Evolutionary conservation across 2,888 invertebrate genomes (phyloP).

Genomic region (Melikaiella ostensackeni): DNA sequence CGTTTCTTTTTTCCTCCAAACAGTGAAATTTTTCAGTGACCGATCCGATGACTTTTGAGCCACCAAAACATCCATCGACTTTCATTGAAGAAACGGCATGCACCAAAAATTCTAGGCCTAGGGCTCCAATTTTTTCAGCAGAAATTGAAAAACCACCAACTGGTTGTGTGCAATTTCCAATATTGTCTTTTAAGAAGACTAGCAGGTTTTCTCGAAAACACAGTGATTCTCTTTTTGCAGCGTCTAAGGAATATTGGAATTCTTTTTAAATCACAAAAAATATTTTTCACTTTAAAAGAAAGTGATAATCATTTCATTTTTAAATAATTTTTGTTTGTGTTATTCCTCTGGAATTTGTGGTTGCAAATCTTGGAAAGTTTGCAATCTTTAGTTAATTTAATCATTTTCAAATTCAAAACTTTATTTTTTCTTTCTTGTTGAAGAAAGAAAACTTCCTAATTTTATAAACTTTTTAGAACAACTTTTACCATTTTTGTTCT

Average conservation of each 20-base stretch:
- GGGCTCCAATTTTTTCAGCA: constrained; percentile 78
- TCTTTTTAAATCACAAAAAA: background rate
- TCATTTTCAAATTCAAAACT: background rate
- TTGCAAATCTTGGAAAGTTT: constrained; percentile 13
- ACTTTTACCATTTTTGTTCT: too few relatives aligned
- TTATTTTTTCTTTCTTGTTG: background rate
- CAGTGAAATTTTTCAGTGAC: constrained; percentile 81
- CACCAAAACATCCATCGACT: constrained; percentile 80
- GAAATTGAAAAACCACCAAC: constrained; percentile 64
- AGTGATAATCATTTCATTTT: background rate
- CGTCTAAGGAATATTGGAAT: constrained; percentile 50
- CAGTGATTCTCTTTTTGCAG: constrained; percentile 54
- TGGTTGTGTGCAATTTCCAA: constrained; percentile 49
- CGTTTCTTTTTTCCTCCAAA: constrained; percentile 82
- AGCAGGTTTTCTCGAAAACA: constrained; percentile 66
- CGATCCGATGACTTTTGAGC: constrained; percentile 81
- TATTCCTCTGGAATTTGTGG: background rate
- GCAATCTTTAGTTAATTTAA: background rate
- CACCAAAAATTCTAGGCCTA: constrained; percentile 80
- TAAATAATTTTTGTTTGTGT: background rate
- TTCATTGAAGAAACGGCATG: constrained; percentile 82
- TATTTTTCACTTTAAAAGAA: background rate
- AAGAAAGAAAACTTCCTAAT: background rate
- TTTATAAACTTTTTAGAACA: background rate
- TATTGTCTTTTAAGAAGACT: constrained; percentile 57